Conservation (phyloP, 1,140 invertebrate species). For the Drosophila virilis region DNA sequence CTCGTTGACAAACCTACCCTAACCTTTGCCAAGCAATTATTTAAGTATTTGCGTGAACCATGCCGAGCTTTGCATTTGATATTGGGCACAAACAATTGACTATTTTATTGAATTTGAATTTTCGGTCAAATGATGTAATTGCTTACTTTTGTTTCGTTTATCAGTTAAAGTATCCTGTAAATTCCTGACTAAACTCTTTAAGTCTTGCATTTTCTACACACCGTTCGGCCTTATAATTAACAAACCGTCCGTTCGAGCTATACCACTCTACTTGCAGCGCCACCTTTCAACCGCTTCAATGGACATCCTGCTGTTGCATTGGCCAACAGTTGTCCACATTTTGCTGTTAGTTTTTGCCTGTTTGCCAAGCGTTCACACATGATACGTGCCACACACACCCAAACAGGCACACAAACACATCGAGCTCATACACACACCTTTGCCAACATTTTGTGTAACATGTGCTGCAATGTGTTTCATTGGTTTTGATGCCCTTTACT, state of each 20-base stretch:
- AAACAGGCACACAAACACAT: neutral
- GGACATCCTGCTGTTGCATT: constrained; percentile 5
- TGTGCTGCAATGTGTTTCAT: constrained; percentile 32
- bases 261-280: constrained; percentile 8
- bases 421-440: neutral
- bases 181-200: neutral
- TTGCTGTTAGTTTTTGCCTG: constrained; percentile 13
- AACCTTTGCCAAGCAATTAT: constrained; percentile 61
- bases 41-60: constrained; percentile 55
- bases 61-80: constrained; percentile 34
- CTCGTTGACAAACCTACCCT: neutral
- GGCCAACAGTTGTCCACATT: constrained; percentile 10
- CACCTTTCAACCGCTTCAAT: constrained; percentile 4
- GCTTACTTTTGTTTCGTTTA: neutral
- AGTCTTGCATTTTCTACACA: neutral
- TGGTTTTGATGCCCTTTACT: constrained; percentile 19
- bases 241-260: neutral
- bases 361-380: constrained; percentile 10
- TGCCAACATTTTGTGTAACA: constrained; percentile 25
- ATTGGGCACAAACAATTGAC: constrained; percentile 32
- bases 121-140: constrained; percentile 62
- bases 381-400: neutral
- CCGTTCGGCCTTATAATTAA: constrained; percentile 7
- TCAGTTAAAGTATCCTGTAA: neutral
- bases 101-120: constrained; percentile 20